Evolutionary conservation across 2,888 invertebrate species (phyloP).

Genomic region (Cryptophagus acutangulus): DNA sequence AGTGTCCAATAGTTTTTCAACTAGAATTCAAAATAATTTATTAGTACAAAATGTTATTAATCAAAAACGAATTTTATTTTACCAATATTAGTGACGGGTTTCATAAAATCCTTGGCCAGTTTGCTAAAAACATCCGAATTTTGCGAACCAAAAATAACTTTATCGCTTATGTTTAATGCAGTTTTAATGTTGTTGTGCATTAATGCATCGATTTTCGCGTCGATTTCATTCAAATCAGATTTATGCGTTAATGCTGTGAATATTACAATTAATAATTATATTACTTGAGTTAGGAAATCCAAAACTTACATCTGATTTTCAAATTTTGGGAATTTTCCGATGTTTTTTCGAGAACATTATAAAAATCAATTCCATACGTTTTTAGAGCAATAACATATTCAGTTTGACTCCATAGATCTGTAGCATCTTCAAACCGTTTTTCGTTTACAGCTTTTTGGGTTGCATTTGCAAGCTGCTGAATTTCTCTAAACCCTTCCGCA

Average conservation of each 20-base stretch:
- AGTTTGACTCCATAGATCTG: slow-evolving; percentile 42
- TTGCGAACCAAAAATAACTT: slow-evolving; percentile 62
- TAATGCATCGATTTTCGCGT: slow-evolving; percentile 45
- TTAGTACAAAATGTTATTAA: not conserved
- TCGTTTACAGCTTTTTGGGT: slow-evolving; percentile 39
- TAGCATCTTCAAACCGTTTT: slow-evolving; percentile 58
- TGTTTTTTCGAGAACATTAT: slow-evolving; percentile 31
- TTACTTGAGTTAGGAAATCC: too few relatives aligned
- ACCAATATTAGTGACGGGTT: slow-evolving; percentile 68
- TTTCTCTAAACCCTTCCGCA: slow-evolving; percentile 49
- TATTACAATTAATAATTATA: too few relatives aligned
- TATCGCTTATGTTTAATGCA: slow-evolving; percentile 54
- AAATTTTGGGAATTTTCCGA: too few relatives aligned
- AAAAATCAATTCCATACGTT: slow-evolving; percentile 26
- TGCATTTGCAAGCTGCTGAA: not conserved
- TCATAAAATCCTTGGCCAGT: slow-evolving; percentile 62
- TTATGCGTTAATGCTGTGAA: too few relatives aligned
- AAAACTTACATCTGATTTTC: too few relatives aligned
- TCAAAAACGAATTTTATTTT: slow-evolving; percentile 17
- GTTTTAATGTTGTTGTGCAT: slow-evolving; percentile 70
- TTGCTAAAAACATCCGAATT: slow-evolving; percentile 56
- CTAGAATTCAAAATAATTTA: slow-evolving; percentile 40
- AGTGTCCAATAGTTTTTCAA: slow-evolving; percentile 63
- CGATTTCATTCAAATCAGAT: slow-evolving; percentile 10
- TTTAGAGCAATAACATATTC: slow-evolving; percentile 14